Conservation (phyloP, 2,113 vertebrate species). For the Sciurus niger region DNA sequence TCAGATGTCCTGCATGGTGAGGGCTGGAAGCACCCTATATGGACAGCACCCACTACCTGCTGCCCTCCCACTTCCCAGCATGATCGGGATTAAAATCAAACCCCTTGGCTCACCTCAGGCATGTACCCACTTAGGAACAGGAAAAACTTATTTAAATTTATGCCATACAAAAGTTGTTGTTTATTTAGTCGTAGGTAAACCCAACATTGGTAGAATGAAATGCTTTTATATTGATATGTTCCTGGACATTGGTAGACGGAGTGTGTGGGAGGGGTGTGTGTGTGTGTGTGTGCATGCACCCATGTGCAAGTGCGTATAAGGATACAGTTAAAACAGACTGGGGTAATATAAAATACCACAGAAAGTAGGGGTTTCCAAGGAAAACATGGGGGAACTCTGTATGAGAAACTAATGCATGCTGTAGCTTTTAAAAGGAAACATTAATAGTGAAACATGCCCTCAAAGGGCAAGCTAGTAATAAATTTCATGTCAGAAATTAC, state of each 20-base stretch:
- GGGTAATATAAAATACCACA: conserved; percentile 90
- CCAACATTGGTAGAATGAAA: conserved; percentile 85
- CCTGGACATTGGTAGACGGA: conserved; percentile 75
- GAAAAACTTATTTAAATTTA: conserved; percentile 86
- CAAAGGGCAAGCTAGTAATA: conserved; percentile 90
- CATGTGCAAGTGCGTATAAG: conserved; percentile 58
- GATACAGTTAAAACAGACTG: conserved; percentile 85
- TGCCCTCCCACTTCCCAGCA: conserved; percentile 2
- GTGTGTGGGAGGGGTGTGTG: conserved; percentile 29
- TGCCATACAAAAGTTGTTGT: conserved; percentile 81
- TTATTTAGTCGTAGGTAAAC: conserved; percentile 84
- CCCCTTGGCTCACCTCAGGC: conserved; percentile 77
- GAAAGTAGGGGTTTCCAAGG: conserved; percentile 91
- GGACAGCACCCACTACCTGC: conserved; percentile 55
- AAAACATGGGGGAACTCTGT: conserved; percentile 89
- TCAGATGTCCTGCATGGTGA: conserved; percentile 72
- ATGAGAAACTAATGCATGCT: conserved; percentile 90
- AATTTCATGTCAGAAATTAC: conserved; percentile 92
- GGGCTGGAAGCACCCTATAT: conserved; percentile 57
- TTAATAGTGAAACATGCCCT: conserved; percentile 91
- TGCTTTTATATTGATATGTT: conserved; percentile 84
- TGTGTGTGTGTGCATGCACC: neutral
- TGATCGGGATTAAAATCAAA: conserved; percentile 81
- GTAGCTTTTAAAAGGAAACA: conserved; percentile 92
- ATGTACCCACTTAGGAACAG: conserved; percentile 78